Evolutionary conservation across 2,113 vertebrate genomes (phyloP), one percentile per base, ranked within the genome.

Genomic region (Macquaria ambigua): DNA sequence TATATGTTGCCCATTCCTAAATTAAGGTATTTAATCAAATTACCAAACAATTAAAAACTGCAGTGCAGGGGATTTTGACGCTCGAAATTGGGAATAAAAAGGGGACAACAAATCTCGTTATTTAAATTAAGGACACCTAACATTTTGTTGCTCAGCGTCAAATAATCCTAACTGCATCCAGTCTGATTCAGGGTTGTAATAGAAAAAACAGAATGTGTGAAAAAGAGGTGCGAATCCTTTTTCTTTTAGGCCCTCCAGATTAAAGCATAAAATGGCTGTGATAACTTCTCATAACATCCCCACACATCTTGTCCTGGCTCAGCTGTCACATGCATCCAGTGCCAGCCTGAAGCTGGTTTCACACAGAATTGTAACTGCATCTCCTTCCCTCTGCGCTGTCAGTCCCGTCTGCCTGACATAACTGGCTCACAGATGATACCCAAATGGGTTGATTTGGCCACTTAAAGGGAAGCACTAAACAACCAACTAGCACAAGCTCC

Each of bases 391-490:
- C 56, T 31, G 50, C 1, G 7, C 74, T 61, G 82, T 81, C 77
- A 87, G 39, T 53, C 50, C 70, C 55, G 69, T 68, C 68, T 72
- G 75, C 41, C 62, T 70, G 66, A 88, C 77, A 80, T n/a, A 69
- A 77, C 46, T 9, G 68, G 56, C 58, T 74, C 63, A 84, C 79
- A 78, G 63, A 86, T 72, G 28, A 75, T 69, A 58, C 73, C 73
- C 82, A 85, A 83, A 82, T 41, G 43, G 59, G 59, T 59, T 81
- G 64, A 87, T 81, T 72, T 79, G 68, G 53, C 78, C 74, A 90
- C 73, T 89, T 89, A 67, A 77, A 87, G 74, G 68, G 68, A 89
- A 67, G 74, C 58, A 31, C 55, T 70, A 68, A 79, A 78, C 61
- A 86, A 82, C 83, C 64, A 83, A 59, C 23, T 8, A 53, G 31